Base-by-base conservation (phyloP, 1,140 invertebrate genomes). In the Lutraria rhynchaena region DNA sequence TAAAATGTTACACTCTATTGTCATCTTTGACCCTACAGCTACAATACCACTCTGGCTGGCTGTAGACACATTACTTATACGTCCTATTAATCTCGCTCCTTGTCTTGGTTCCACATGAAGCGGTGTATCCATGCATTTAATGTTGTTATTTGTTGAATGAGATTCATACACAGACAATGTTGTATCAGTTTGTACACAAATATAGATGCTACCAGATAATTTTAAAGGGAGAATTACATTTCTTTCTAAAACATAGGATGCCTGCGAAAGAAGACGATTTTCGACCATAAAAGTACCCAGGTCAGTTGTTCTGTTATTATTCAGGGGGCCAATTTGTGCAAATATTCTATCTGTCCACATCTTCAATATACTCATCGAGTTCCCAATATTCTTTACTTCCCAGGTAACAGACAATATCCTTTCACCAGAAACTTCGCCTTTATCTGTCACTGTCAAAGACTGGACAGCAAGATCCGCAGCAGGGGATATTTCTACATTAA, bases 331-430 rank as follows among this genome's bases (percentile, higher is more conserved):
- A 15, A 7, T 41, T 7, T 5, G 5, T 5, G 15, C 37, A 41
- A 7, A 41, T 4, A 74, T 24, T 3, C 9, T 44, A 41, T 74
- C 70, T 3, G 22, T 13, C 70, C 70, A 74, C 3, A 33, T 7
- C 17, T 33, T 9, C 19, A 41, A 0, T 19, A 7, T 29, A n/a
- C 11, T 22, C 53, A 74, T 58, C 3, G 70, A 74, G 24, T 74
- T 58, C 11, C 70, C 70, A 24, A 37, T 22, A 44, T 74, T 74
- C n/a, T 41, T 22, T 29, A 74, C 70, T 13, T 1, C 29, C 70
- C 70, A 74, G n/a, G 22, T 15, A 55, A 74, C 31, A 41, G 22
- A 7, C 3, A 74, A 4, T 19, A 58, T 58, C 3, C 24, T 27
- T 15, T 58, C 27, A 24, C 11, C 22, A 41, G 3, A 24, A 5